Base-by-base conservation (phyloP, 2,113 vertebrate species). In the Paratilapia polleni region DNA sequence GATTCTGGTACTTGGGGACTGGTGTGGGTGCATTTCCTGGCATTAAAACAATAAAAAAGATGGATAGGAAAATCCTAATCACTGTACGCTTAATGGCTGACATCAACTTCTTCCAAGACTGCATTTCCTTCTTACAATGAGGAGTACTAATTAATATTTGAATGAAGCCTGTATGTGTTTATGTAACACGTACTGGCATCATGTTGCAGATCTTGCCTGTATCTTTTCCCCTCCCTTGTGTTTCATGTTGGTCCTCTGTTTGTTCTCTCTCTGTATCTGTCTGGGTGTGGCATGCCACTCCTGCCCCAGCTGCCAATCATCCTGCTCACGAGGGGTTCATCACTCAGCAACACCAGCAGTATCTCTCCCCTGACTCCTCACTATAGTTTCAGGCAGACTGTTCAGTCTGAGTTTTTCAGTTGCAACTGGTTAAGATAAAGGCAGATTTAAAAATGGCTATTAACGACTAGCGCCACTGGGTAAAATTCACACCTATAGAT, bases 41-140 rank as follows among this genome's bases (percentile, higher is more conserved):
- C 88, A 83, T 80, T 81, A 68, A 83, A 87, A 90, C 83, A 77
- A 82, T 89, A 63, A 88, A 90, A 68, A 88, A 82, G 85, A 91
- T 70, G 66, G 70, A 90, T 81, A 22, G 78, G 54, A 78, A 84
- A 86, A 66, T 47, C 66, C 15, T 73, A 77, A 86, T 87, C 68
- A 68, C 52, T 77, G 54, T 79, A 77, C 62, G 79, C 41, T 70
- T 88, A 82, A 91, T 84, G 64, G 86, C 31, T 81, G 54, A 68
- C 83, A 85, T 87, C 52, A 63, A 11, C 82, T 80, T 54, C 57
- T 78, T 76, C 56, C 70, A 85, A 75, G 34, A 63, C 60, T 63
- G 62, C 68, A 24, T 77, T 87, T 85, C 60, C 73, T 31, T 68
- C 52, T 43, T 22, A 22, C 28, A 84, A 66, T 12, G 4, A 66